These are phyloP conservation scores for Antheraea pernyi DNA, from an alignment of 1,140 invertebrate genomes.

Conservation along the genomic window DNA sequence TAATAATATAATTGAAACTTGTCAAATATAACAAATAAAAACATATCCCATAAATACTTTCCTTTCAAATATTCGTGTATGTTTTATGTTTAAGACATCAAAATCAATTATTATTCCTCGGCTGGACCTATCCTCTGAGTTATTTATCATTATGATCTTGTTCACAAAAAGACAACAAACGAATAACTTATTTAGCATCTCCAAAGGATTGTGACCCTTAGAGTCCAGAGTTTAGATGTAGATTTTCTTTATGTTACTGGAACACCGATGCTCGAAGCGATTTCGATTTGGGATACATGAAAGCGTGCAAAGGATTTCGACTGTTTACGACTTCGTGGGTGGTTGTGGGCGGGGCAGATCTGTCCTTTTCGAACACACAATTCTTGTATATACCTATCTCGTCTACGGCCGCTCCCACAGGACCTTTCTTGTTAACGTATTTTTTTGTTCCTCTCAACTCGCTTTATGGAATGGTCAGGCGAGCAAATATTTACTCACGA, in stretches of 20 bases:
- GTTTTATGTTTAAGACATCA: conserved; percentile 75
- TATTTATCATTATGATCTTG: conserved; percentile 76
- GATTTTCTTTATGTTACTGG: conserved; percentile 35
- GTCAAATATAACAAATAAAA: conserved; percentile 3
- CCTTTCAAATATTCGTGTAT: conserved; percentile 27
- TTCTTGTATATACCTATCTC: conserved; percentile 38
- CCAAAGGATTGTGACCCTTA: conserved; percentile 50
- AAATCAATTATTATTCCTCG: conserved; percentile 70
- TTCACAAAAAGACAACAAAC: conserved; percentile 70
- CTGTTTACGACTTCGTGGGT: conserved; percentile 76
- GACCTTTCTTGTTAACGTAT: conserved; percentile 70
- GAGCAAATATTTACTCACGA: conserved; percentile 77
- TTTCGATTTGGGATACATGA: conserved; percentile 77
- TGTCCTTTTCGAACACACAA: conserved; percentile 38
- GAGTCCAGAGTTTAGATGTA: conserved; percentile 29
- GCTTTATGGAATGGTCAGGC: conserved; percentile 69
- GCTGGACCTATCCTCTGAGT: conserved; percentile 64
- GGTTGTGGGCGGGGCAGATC: conserved; percentile 69
- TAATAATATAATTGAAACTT: neutral
- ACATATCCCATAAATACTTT: neutral
- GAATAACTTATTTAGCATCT: conserved; percentile 70
- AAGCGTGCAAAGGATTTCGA: conserved; percentile 76
- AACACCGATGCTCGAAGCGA: conserved; percentile 58
- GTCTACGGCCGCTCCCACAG: conserved; percentile 68
- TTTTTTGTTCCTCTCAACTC: conserved; percentile 69